These are phyloP conservation scores for Chloropsis hardwickii DNA, from an alignment of 2,113 vertebrate species.

Conservation along the genomic window DNA sequence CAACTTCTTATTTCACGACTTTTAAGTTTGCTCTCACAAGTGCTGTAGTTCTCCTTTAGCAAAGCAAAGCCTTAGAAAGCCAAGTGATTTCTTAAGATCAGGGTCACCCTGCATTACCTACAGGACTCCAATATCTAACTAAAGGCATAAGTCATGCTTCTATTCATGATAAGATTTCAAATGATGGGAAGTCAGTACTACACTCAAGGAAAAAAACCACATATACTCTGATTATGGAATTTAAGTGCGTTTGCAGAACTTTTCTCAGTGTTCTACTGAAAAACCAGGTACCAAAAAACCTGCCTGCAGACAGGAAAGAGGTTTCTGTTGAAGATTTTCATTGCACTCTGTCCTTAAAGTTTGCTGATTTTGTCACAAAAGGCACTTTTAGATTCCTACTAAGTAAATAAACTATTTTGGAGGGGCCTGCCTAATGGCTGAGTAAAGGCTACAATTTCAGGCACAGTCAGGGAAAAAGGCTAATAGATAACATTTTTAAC, in stretches of 20 bases:
- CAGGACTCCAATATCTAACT: background rate
- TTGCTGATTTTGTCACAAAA: background rate
- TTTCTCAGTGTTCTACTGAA: background rate
- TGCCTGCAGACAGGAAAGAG: background rate
- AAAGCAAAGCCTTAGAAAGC: background rate
- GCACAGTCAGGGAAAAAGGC: background rate
- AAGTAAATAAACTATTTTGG: background rate
- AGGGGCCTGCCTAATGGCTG: background rate
- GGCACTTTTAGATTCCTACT: background rate
- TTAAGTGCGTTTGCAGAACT: background rate
- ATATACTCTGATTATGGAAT: background rate
- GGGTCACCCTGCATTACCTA: background rate
- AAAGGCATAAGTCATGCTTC: background rate
- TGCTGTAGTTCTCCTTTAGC: background rate
- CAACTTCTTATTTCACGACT: background rate
- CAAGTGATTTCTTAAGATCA: background rate
- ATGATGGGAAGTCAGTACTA: background rate
- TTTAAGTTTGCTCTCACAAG: background rate
- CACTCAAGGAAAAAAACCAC: background rate
- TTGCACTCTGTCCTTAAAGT: background rate
- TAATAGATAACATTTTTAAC: background rate
- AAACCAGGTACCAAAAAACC: background rate
- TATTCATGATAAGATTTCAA: background rate
- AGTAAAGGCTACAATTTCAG: background rate
- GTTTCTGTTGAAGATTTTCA: background rate